phyloP scores from a whole-genome alignment of 2,888 invertebrate species.

The Linyphia triangularis region DNA sequence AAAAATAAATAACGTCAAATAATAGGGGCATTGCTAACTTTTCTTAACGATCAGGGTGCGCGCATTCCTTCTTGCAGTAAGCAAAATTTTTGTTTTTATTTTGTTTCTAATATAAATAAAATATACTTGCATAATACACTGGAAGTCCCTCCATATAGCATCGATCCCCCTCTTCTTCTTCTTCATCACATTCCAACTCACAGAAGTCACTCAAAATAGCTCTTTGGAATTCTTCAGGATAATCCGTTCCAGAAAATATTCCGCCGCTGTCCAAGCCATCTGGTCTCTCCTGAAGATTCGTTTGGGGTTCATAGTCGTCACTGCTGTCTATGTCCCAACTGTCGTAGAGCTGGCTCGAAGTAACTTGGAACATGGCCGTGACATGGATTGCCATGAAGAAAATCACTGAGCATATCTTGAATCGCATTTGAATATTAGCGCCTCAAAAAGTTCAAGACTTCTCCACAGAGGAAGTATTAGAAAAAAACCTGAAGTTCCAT shows the following conservation, averaged over 20 bases:
- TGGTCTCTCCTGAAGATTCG: slow-evolving; percentile 19
- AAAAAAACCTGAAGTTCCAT: no score
- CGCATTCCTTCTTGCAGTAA: no score
- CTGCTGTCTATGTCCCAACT: slow-evolving; percentile 18
- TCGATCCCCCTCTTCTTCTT: slow-evolving; percentile 3
- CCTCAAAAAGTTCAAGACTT: no score
- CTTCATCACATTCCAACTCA: slow-evolving; percentile 5
- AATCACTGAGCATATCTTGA: no score
- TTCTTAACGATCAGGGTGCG: no score
- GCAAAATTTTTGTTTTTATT: background rate
- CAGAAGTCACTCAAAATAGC: background rate
- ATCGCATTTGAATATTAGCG: no score
- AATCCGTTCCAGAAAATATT: background rate
- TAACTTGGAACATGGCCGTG: no score
- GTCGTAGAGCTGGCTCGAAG: slow-evolving; percentile 25
- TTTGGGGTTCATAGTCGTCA: background rate
- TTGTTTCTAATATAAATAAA: background rate
- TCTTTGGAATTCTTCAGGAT: background rate
- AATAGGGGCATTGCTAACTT: no score
- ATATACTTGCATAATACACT: slow-evolving; percentile 26
- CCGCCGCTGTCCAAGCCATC: background rate
- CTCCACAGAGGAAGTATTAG: no score
- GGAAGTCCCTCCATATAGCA: slow-evolving; percentile 24
- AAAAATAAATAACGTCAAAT: no score
- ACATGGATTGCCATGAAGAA: no score